Base-by-base conservation (phyloP, 2,113 vertebrate genomes). In the Carettochelys insculpta region DNA sequence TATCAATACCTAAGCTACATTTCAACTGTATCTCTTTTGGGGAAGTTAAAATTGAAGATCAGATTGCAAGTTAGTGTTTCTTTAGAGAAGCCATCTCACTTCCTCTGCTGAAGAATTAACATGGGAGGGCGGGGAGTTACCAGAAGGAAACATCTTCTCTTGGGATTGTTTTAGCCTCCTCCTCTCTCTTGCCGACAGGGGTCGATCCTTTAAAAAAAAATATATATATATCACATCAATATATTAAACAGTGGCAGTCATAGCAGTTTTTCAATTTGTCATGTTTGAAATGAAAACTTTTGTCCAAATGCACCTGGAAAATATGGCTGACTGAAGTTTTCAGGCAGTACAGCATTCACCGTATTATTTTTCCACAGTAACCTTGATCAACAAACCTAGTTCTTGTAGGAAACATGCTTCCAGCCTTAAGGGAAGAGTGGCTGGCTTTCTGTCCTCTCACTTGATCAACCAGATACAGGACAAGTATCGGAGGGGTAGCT, bases 101-200 rank as follows among this genome's bases (percentile, higher is more conserved):
- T 56, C 3, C 51, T 0, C 41, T 11, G 43, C 8, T 52, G 86
- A 83, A 12, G 81, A 11, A 51, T 31, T 29, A 90, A 48, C 29
- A 75, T 34, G 29, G 76, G 94, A 89, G 89, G 13, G n/a, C n/a
- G n/a, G n/a, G 77, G 45, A 17, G 48, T 95, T 97, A 99, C 98
- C 98, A 98, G 97, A 95, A 50, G 98, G 96, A 89, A 92, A 87
- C 85, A 91, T 76, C 48, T 97, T 98, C 85, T 99, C 98, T 89
- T 95, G 98, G 43, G 98, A 99, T 89, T 99, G 98, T 93, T 99
- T 99, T 87, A 99, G 97, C 92, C 99, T 96, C 90, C 99, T 98
- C 58, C 99, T 98, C 94, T 99, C 99, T 97, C 99, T 98, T 34
- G 99, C 99, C 80, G 99, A 98, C 89, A 99, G 95, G 47, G 98